Base-by-base conservation (phyloP, 1,140 invertebrate genomes). In the Oedothorax gibbosus region DNA sequence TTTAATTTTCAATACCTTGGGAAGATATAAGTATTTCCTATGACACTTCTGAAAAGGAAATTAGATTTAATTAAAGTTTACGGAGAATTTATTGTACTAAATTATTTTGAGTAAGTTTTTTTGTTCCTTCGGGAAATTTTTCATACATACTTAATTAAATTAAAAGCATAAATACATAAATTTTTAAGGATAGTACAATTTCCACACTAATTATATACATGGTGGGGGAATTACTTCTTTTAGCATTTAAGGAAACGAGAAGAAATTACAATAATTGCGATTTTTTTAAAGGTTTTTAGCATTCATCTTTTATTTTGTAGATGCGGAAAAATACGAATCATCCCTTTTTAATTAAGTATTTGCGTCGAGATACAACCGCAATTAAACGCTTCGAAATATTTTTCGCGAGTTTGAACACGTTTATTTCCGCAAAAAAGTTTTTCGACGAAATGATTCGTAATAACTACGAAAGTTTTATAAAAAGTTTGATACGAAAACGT, bases 61-160 rank as follows among this genome's bases (percentile, higher is more conserved):
- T 18, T 35, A n/a, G 21, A 20, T 68, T 68, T 72, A 72, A 72
- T 72, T 72, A 72, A 72, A 51, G 9, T 49, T 72, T 49, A 72
- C 14, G 50, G 21, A 51, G 53, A 18, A 72, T 51, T 72, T 50
- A 11, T 49, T 53, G 50, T 12, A 50, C 35, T 35, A 35, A 35
- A 50, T 14, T 12, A 72, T 50, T 72, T 72, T 14, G 11, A 18
- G 14, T 72, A 15, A 51, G 11, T 72, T 72, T 15, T 72, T 72
- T 15, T 51, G 15, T 50, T 15, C 14, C 53, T 72, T 72, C 15
- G 18, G 21, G 21, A 72, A 9, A 72, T 72, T 72, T 14, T 75
- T 75, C 54, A 18, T 57, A 75, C 15, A 18, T 75, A 57, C 53
- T 75, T 75, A 71, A 75, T 75, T 57, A 75, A 75, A 57, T 75